Evolutionary conservation across 2,113 vertebrate species (phyloP).

Genomic region (Tetraodon nigroviridis): DNA sequence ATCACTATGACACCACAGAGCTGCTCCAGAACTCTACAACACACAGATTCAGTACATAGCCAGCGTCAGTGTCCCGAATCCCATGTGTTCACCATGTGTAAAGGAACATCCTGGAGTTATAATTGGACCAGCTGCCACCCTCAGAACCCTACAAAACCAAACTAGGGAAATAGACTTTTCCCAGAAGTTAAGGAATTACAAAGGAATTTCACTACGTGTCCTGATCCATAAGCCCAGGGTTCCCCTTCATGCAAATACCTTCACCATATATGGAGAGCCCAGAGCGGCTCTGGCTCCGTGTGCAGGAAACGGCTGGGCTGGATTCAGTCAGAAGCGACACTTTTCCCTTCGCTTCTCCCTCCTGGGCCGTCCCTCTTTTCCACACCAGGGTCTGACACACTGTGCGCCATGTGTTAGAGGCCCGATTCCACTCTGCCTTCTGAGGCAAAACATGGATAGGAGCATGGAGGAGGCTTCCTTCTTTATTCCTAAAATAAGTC

Average conservation of each 20-base stretch:
- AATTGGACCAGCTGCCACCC: conserved; percentile 6
- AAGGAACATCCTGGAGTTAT: background rate
- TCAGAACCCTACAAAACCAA: conserved; percentile 10
- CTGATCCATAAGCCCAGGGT: conserved; percentile 69
- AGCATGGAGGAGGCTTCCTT: conserved; percentile 28
- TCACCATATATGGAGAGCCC: conserved; percentile 78
- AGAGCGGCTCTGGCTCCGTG: conserved; percentile 59
- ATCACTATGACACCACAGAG: conserved; percentile 44
- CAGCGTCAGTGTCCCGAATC: background rate
- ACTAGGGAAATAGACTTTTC: conserved; percentile 36
- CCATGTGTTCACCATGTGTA: background rate
- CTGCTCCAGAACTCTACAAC: conserved; percentile 25
- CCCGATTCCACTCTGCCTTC: conserved; percentile 20
- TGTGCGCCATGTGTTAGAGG: conserved; percentile 34
- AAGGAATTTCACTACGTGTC: conserved; percentile 65
- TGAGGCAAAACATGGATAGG: conserved; percentile 18
- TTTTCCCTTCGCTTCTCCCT: conserved; percentile 55
- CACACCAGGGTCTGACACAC: conserved; percentile 43
- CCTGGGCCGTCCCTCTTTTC: conserved; percentile 45
- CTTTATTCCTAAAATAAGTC: background rate
- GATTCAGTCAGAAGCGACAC: conserved; percentile 74
- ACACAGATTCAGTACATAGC: conserved; percentile 17
- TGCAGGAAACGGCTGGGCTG: conserved; percentile 80
- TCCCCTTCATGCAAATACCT: conserved; percentile 80
- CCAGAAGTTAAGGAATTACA: conserved; percentile 50